Base-by-base conservation (phyloP, 2,888 invertebrate species). In the Ornithoptera priamus region DNA sequence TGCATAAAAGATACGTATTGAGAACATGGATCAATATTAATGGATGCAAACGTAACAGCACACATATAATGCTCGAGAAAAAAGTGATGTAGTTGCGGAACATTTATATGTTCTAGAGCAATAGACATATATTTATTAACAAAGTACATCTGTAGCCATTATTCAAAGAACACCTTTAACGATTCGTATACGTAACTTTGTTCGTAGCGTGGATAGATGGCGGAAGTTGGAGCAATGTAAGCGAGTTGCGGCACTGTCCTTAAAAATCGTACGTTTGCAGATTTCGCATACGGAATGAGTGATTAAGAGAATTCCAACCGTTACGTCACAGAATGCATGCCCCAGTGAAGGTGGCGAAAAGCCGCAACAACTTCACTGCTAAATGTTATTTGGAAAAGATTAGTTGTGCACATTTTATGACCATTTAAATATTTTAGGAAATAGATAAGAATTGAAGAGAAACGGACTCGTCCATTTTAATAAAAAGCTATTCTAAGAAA, bases 221-320 rank as follows among this genome's bases (percentile, higher is more conserved):
- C 79, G 78, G 80, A 80, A 80, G 77, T 75, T 64, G 69, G 66
- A 71, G 62, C 73, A 72, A n/a, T 72, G 72, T 76, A 74, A 76
- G 74, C 76, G 77, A 72, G 79, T 81, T 80, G 77, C 78, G 74
- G 78, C 75, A 77, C 74, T 76, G 80, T 82, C 83, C 81, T 86
- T 84, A 81, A 82, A 83, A 82, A 81, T 76, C 65, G 63, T 78
- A 74, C 73, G 76, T 81, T 84, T 78, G 78, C 80, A 79, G 80
- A 85, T 84, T 85, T 85, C 81, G 83, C 82, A 84, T 84, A 81
- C 80, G 73, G 75, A 86, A 84, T 84, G 77, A 82, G 80, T 81
- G 84, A 84, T 85, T 84, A 84, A 80, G 75, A 81, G 76, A 81
- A 80, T 81, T 84, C 83, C 81, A 81, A 73, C 75, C 39, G 74